Conservation (phyloP, 2,888 invertebrate species). For the Rotaria macrura region DNA sequence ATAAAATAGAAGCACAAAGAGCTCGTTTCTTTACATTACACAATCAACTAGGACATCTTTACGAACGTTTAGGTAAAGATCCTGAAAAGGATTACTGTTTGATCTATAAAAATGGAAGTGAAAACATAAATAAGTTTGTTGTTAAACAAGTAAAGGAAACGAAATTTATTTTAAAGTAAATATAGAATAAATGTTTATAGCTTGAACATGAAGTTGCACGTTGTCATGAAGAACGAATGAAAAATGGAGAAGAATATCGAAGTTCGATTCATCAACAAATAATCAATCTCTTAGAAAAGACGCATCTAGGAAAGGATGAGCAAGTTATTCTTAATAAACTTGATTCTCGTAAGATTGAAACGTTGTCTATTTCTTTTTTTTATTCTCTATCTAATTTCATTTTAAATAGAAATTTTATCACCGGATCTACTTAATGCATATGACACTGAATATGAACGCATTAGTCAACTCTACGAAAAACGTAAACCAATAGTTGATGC, state of each 20-base stretch:
- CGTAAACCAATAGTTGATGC: not conserved
- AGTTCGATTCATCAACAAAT: not conserved
- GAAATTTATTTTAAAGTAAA: not conserved
- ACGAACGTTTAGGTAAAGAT: not conserved
- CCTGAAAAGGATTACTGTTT: not conserved
- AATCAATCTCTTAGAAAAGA: not conserved
- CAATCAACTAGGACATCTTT: not conserved
- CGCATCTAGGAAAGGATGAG: not conserved
- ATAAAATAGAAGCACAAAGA: not conserved
- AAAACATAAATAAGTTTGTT: not conserved
- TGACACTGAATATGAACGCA: not conserved
- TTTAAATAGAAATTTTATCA: not conserved
- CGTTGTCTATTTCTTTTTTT: not conserved
- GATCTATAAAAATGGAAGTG: not conserved
- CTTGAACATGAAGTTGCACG: not conserved
- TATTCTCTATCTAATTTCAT: not conserved
- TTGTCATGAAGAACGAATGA: constrained; percentile 8
- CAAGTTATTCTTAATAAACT: not conserved
- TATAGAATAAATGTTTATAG: not conserved
- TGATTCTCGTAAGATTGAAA: not conserved
- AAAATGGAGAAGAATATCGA: not conserved
- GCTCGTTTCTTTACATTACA: not conserved
- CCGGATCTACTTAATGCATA: not conserved
- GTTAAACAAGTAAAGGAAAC: not conserved
- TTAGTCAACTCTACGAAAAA: not conserved